Conservation (phyloP, 2,113 vertebrate species). For the Ibidorhyncha struthersii region DNA sequence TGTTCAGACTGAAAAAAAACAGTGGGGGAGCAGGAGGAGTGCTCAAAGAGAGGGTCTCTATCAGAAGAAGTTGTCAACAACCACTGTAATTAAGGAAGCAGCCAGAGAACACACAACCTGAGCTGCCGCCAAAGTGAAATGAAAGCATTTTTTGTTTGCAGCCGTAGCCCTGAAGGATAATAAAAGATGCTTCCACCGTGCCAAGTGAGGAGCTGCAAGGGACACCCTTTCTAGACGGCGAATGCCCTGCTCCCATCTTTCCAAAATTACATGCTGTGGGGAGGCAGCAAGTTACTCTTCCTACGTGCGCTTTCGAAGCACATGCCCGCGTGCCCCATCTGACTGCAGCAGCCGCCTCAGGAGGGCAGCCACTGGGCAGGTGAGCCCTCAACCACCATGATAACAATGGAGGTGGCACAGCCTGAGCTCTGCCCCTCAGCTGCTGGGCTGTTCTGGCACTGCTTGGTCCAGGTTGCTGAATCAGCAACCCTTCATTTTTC, state of each 20-base stretch:
- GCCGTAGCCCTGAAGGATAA: background rate
- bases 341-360: background rate
- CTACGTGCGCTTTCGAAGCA: background rate
- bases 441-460: fast-evolving
- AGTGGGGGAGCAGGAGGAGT: background rate
- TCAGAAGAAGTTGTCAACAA: slow-evolving; percentile 58
- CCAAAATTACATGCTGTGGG: background rate
- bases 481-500: background rate
- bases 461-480: background rate
- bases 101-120: slow-evolving; percentile 43
- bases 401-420: background rate
- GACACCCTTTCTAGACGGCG: background rate
- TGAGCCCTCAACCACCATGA: background rate
- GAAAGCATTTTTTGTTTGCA: slow-evolving; percentile 64
- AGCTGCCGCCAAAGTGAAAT: slow-evolving; percentile 22
- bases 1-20: slow-evolving; percentile 21
- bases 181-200: slow-evolving; percentile 11
- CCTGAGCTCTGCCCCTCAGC: background rate
- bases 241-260: background rate
- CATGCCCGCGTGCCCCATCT: fast-evolving
- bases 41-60: slow-evolving; percentile 55
- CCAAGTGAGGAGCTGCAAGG: slow-evolving; percentile 29
- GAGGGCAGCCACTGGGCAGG: background rate
- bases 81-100: slow-evolving; percentile 55
- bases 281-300: background rate